These are phyloP conservation scores for Thymelicus sylvestris DNA, from an alignment of 2,888 invertebrate species.

Conservation along the genomic window DNA sequence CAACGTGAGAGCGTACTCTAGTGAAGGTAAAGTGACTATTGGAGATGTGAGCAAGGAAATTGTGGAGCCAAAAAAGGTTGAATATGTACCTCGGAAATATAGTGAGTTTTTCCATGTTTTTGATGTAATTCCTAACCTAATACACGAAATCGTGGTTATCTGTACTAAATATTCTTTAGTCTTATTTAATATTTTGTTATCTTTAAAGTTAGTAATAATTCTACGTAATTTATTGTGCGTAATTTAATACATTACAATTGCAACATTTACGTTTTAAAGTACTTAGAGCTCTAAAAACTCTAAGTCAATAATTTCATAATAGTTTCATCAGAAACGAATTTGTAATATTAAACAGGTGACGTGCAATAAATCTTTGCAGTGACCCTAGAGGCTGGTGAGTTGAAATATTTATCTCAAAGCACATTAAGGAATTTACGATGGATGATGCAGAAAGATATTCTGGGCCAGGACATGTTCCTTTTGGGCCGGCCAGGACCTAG, in stretches of 20 bases:
- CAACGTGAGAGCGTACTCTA: constrained; percentile 72
- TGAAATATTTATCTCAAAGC: constrained; percentile 87
- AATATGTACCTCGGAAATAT: constrained; percentile 94
- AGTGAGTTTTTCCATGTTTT: constrained; percentile 82
- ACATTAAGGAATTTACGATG: constrained; percentile 93
- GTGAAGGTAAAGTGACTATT: constrained; percentile 87
- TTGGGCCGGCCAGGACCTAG: constrained; percentile 95
- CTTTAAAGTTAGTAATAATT: background rate
- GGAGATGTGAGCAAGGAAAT: constrained; percentile 89
- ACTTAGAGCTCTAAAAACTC: too few species aligned
- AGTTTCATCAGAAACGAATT: too few species aligned
- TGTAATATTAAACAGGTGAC: too few species aligned
- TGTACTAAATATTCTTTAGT: too few species aligned
- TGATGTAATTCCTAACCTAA: background rate
- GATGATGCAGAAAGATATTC: constrained; percentile 97
- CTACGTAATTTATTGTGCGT: too few species aligned
- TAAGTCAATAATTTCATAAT: too few species aligned
- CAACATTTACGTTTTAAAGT: too few species aligned
- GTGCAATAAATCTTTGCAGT: constrained; percentile 54
- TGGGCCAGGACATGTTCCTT: constrained; percentile 98
- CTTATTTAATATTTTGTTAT: background rate
- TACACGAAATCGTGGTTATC: background rate
- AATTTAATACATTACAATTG: too few species aligned
- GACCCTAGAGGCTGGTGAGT: constrained; percentile 78
- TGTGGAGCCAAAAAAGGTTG: constrained; percentile 86